Evolutionary conservation across 2,797 vertebrate species (phyloP).

Genomic region (Tauraco hartlaubi): DNA sequence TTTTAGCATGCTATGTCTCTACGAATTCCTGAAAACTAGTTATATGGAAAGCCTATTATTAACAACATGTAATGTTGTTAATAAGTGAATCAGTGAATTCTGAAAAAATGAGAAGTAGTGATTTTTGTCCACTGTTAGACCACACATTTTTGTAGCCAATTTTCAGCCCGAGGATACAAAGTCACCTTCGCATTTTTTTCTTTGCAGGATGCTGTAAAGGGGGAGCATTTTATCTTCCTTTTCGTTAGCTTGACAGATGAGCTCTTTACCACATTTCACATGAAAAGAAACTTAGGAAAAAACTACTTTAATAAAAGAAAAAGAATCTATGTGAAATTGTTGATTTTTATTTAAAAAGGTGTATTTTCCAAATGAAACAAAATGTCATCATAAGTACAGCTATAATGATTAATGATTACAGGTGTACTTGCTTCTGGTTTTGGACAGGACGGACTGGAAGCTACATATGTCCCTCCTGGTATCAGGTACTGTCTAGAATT

Average conservation of each 20-base stretch:
- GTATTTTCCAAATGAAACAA: not conserved
- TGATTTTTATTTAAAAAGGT: not conserved
- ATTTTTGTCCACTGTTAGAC: not conserved
- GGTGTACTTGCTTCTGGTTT: not conserved
- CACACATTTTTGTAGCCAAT: not conserved
- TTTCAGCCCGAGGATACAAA: not conserved
- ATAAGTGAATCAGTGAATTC: not conserved
- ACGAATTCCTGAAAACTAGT: not conserved
- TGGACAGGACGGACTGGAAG: not conserved
- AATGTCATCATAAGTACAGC: not conserved
- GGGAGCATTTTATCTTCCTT: not conserved
- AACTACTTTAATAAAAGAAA: not conserved
- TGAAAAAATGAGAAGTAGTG: not conserved
- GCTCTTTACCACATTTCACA: not conserved
- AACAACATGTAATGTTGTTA: not conserved
- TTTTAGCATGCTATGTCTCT: not conserved
- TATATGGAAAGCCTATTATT: not conserved
- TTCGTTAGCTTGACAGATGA: not conserved
- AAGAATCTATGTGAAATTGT: not conserved
- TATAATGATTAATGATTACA: not conserved
- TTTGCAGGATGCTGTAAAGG: not conserved
- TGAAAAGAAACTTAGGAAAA: not conserved
- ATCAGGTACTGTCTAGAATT: not conserved
- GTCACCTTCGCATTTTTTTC: not conserved
- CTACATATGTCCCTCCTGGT: not conserved